phyloP scores from a whole-genome alignment of 2,888 invertebrate genomes.

The Cheilosia scutellata region DNA sequence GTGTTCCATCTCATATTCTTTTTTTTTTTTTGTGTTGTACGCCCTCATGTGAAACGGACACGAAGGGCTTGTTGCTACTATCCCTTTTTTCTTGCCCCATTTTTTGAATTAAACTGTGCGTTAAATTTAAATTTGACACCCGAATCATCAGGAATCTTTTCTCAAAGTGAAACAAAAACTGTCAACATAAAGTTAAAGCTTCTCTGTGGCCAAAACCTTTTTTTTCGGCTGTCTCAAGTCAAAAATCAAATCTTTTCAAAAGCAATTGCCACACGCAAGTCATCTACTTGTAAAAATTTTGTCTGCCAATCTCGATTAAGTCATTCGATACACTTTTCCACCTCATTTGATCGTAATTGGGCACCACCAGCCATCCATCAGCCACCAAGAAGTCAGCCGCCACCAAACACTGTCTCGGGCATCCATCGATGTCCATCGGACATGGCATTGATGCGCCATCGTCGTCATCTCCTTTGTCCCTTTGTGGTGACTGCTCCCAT shows the following conservation, averaged over 20 bases:
- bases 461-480: conserved; percentile 37
- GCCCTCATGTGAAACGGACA: conserved; percentile 13
- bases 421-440: conserved; percentile 45
- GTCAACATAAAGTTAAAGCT: conserved; percentile 57
- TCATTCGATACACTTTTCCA: conserved; percentile 85
- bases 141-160: conserved; percentile 28
- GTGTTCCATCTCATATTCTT: background rate
- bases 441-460: conserved; percentile 29
- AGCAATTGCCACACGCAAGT: conserved; percentile 85
- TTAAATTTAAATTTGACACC: conserved; percentile 73
- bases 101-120: conserved; percentile 59
- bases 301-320: conserved; percentile 79
- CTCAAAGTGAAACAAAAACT: conserved; percentile 57
- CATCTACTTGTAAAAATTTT: conserved; percentile 81
- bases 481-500: conserved; percentile 42
- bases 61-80: conserved; percentile 34
- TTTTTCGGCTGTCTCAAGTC: conserved; percentile 55
- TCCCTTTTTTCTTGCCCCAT: background rate
- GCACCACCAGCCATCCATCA: conserved; percentile 80
- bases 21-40: background rate
- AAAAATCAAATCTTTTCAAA: conserved; percentile 79
- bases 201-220: conserved; percentile 27
- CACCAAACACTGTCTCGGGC: conserved; percentile 56
- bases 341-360: conserved; percentile 84
- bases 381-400: conserved; percentile 72